Percentiles rank a stretch among this genome's conserved stretches.
Conservation (phyloP, 2,888 invertebrate species). For the Trichogramma dendrolimi region DNA sequence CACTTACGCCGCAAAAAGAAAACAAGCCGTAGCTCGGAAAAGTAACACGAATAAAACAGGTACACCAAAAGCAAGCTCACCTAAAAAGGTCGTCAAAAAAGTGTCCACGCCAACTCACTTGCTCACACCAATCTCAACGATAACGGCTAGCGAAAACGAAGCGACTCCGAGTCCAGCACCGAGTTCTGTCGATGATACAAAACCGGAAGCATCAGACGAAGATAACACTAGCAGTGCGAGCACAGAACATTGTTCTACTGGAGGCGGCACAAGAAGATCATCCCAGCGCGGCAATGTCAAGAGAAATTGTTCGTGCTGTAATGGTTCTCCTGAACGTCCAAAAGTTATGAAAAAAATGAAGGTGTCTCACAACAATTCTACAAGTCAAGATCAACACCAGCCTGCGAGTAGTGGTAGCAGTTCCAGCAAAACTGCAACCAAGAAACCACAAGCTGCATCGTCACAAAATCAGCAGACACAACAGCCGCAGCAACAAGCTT, state of each 20-base stretch:
- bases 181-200: slow-evolving; percentile 22
- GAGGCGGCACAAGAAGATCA: slow-evolving; percentile 42
- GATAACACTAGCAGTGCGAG: slow-evolving; percentile 30
- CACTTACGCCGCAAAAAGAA: slow-evolving; percentile 23
- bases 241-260: slow-evolving; percentile 23
- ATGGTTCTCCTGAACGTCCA: slow-evolving; percentile 57
- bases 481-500: slow-evolving; percentile 1
- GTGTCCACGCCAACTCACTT: neutral
- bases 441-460: neutral
- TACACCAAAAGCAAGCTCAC: neutral
- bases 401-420: slow-evolving; percentile 3
- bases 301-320: slow-evolving; percentile 61
- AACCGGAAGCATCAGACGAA: slow-evolving; percentile 40
- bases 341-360: slow-evolving; percentile 49
- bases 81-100: slow-evolving; percentile 11
- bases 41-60: slow-evolving; percentile 16
- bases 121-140: slow-evolving; percentile 41
- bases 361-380: neutral
- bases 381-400: neutral
- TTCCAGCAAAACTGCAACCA: slow-evolving; percentile 3
- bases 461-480: neutral
- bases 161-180: slow-evolving; percentile 44
- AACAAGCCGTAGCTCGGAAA: slow-evolving; percentile 9
- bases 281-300: slow-evolving; percentile 60
- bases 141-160: slow-evolving; percentile 36